These are phyloP conservation scores for Drosophila sechellia DNA, from an alignment of 1,140 invertebrate genomes.

Conservation along the genomic window DNA sequence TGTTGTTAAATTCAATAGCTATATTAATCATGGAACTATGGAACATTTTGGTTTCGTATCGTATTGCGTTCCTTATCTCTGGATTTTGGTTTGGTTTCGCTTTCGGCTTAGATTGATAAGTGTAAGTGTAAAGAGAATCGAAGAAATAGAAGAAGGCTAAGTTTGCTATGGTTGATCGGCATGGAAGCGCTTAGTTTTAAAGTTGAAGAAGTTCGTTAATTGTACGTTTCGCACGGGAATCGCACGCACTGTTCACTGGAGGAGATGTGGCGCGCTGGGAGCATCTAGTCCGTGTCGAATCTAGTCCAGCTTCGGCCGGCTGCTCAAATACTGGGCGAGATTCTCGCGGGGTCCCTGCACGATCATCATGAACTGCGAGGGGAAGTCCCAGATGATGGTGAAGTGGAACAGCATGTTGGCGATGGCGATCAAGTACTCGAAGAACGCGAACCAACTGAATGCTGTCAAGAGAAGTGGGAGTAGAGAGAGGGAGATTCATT, in stretches of 20 bases:
- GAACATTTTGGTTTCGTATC: conserved; percentile 43
- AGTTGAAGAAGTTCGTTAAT: conserved; percentile 64
- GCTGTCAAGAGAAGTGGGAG: conserved; percentile 87
- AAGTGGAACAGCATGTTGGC: conserved; percentile 97
- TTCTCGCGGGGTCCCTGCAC: conserved; percentile 85
- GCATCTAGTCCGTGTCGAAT: not conserved
- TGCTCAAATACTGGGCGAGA: conserved; percentile 58
- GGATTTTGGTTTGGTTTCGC: not conserved
- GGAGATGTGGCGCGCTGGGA: conserved; percentile 1
- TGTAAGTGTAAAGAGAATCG: conserved; percentile 13
- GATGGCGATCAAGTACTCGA: conserved; percentile 95
- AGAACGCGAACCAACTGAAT: conserved; percentile 96
- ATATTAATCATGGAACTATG: conserved; percentile 41
- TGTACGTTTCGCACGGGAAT: conserved; percentile 62
- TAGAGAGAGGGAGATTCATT: too few relatives aligned
- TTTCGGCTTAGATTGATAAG: not conserved
- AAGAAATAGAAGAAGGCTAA: conserved; percentile 18
- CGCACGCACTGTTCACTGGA: conserved; percentile 24
- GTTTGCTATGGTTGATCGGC: conserved; percentile 22
- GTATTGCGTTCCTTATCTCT: conserved; percentile 16
- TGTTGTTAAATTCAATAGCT: conserved; percentile 16
- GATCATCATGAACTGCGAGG: conserved; percentile 91
- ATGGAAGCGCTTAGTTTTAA: conserved; percentile 71
- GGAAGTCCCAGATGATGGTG: conserved; percentile 94
- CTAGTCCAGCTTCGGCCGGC: conserved; percentile 63